These are phyloP conservation scores for Rhabdophis nuchalis DNA, from an alignment of 2,797 vertebrate genomes.

Conservation along the genomic window DNA sequence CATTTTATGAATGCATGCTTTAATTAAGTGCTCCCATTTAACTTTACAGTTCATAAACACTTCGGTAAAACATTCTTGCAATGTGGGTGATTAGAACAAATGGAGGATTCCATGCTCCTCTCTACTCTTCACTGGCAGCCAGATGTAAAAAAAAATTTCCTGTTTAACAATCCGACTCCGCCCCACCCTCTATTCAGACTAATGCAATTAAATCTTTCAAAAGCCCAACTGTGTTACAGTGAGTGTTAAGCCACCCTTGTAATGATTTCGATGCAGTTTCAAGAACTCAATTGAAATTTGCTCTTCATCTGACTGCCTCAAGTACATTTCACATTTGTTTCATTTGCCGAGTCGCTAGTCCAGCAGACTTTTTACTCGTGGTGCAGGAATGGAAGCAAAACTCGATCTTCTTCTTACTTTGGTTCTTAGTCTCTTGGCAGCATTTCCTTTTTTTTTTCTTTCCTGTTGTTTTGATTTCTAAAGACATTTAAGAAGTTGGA, in stretches of 20 bases:
- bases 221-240: slow-evolving; percentile 11
- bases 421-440: not conserved
- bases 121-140: not conserved
- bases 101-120: not conserved
- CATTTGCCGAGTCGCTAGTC: slow-evolving; percentile 16
- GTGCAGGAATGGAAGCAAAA: not conserved
- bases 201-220: slow-evolving; percentile 8
- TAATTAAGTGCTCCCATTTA: not conserved
- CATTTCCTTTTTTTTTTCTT: not conserved
- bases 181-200: not conserved
- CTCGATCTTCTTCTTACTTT: not conserved
- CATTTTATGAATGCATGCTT: not conserved
- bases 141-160: not conserved
- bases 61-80: not conserved
- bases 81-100: not conserved
- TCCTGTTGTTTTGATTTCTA: not conserved
- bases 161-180: slow-evolving; percentile 11
- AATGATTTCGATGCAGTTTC: slow-evolving; percentile 26
- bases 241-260: slow-evolving; percentile 29
- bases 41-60: not conserved
- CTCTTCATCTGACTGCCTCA: slow-evolving; percentile 22
- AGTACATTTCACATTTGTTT: slow-evolving; percentile 10
- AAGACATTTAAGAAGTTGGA: not conserved
- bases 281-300: slow-evolving; percentile 22
- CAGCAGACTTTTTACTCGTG: not conserved